Conservation (phyloP, 1,140 invertebrate genomes). For the Leptopilina clavipes region DNA sequence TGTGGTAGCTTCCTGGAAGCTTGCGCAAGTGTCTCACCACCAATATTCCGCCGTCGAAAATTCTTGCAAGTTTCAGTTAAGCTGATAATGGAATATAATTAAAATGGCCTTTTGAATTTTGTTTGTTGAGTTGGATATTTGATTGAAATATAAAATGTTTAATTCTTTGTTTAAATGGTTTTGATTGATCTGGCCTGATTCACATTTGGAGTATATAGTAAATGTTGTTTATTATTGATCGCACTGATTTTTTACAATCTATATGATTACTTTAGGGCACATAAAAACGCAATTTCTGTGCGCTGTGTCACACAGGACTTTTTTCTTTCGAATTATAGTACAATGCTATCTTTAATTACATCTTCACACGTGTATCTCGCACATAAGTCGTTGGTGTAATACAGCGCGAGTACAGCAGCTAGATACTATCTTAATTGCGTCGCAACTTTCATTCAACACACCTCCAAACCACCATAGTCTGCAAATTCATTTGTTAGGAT, state of each 20-base stretch:
- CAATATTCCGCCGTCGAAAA: too few relatives aligned
- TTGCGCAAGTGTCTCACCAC: too few relatives aligned
- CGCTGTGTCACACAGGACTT: not conserved
- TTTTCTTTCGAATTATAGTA: constrained; percentile 22
- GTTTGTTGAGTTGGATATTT: too few relatives aligned
- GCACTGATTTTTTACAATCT: not conserved
- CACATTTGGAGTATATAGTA: too few relatives aligned
- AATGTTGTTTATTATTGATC: too few relatives aligned
- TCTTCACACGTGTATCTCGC: constrained; percentile 25
- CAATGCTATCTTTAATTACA: constrained; percentile 52
- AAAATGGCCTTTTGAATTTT: too few relatives aligned
- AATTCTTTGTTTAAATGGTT: too few relatives aligned
- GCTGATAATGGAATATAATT: too few relatives aligned
- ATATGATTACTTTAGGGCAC: not conserved
- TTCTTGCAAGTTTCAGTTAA: too few relatives aligned
- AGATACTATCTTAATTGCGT: constrained; percentile 64
- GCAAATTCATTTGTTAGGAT: not conserved
- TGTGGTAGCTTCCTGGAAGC: too few relatives aligned
- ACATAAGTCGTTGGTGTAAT: constrained; percentile 33
- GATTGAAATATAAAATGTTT: too few relatives aligned
- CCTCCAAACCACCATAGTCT: not conserved
- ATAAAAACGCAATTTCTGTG: not conserved
- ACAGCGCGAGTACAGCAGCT: constrained; percentile 11
- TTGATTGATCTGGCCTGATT: too few relatives aligned
- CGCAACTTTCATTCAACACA: constrained; percentile 53